Evolutionary conservation across 2,113 vertebrate genomes (phyloP), one percentile per base, ranked within the genome.

Genomic region (Australoheros scitulus): DNA sequence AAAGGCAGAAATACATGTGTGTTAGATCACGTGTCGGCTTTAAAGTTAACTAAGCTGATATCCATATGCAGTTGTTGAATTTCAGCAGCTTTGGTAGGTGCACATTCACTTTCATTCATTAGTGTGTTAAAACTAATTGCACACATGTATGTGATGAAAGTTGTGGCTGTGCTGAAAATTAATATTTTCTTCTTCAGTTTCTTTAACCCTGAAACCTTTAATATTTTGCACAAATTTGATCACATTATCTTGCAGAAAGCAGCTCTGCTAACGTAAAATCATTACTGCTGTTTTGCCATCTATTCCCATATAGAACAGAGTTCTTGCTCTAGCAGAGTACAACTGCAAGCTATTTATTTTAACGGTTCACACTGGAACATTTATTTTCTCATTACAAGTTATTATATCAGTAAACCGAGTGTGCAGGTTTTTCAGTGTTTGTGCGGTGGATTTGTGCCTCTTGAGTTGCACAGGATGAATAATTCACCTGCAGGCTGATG

Each of bases 401-500:
- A 88, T 88, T 84, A 83, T 88, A 80, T 79, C 70, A 77, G 83
- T 80, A 63, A 80, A 88, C 80, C 63, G 88, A 88, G 88, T 84
- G 68, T 86, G 85, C 81, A 38, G 61, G 11, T 70, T 87, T 58
- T 59, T 15, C 18, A 15, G 77, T 87, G 84, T 91, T 88, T 87
- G 88, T 87, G 83, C 81, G 55, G 88, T 79, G 34, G 84, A 80
- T 90, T 76, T 86, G 80, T 91, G 82, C 77, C 79, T 72, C 81
- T 63, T 7, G 83, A 85, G 86, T 85, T 88, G 84, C 85, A 65
- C 80, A 89, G 85, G 92, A 93, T 93, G 92, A 94, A 93, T 94
- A 92, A 93, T 94, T 94, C 91, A 93, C 94, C 92, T 92, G 89
- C 92, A 88, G 89, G 91, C 92, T 85, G 89, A 91, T 92, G 91